Evolutionary conservation across 2,113 vertebrate genomes (phyloP).

Genomic region (Crotalus viridis): DNA sequence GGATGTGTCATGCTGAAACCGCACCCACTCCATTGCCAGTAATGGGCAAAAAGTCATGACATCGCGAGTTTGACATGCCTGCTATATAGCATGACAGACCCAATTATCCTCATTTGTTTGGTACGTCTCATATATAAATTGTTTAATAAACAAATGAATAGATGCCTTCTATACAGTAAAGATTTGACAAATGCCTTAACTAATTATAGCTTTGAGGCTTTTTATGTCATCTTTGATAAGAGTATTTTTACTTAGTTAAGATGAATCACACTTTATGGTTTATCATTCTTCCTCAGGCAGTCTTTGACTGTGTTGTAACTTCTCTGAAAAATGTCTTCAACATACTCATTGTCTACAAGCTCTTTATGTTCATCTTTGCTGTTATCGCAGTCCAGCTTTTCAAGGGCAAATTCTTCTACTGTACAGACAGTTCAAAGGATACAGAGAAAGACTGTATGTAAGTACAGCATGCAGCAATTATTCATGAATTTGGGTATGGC

Average conservation of each 20-base stretch:
- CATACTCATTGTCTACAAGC: slow-evolving; percentile 98
- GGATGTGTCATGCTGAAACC: too few relatives aligned
- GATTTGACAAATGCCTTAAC: neutral
- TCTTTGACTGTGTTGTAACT: slow-evolving; percentile 94
- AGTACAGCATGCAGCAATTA: slow-evolving; percentile 35
- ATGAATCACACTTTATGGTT: neutral
- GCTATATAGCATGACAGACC: neutral
- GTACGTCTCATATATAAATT: too few relatives aligned
- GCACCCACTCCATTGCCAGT: too few relatives aligned
- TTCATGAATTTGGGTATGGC: neutral
- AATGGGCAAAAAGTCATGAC: too few relatives aligned
- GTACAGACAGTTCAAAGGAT: slow-evolving; percentile 95
- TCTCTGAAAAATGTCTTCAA: slow-evolving; percentile 99
- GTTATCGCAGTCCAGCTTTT: slow-evolving; percentile 98
- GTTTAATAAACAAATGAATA: neutral
- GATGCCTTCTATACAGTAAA: neutral
- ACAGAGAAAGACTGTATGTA: slow-evolving; percentile 97
- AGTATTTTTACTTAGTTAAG: neutral
- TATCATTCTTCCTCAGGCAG: slow-evolving; percentile 67
- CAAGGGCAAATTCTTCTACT: slow-evolving; percentile 98
- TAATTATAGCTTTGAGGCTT: neutral
- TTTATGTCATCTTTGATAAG: neutral
- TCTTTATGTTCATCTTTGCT: slow-evolving; percentile 99
- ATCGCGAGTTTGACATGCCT: too few relatives aligned
- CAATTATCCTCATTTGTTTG: neutral